These are phyloP conservation scores for Mystacides longicornis DNA, from an alignment of 2,888 invertebrate species.

Conservation along the genomic window DNA sequence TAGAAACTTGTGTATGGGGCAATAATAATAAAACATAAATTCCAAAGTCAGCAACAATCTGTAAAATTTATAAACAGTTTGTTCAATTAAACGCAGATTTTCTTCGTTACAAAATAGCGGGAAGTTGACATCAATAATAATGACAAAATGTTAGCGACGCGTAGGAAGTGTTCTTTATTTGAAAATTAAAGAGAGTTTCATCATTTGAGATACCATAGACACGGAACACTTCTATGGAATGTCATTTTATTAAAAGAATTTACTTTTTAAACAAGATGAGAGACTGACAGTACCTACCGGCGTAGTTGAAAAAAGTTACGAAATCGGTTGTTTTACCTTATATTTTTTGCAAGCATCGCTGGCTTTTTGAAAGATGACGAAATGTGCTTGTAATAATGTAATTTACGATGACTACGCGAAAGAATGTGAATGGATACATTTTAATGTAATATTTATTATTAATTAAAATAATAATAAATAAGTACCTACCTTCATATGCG, in stretches of 20 bases:
- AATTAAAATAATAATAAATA: conserved; percentile 1
- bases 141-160: neutral
- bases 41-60: too few relatives aligned
- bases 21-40: too few relatives aligned
- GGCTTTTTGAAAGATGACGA: conserved; percentile 20
- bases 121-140: neutral
- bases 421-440: conserved; percentile 23
- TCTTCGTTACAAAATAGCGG: too few relatives aligned
- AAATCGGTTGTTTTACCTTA: conserved; percentile 16
- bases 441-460: neutral
- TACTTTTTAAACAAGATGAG: too few relatives aligned
- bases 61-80: too few relatives aligned
- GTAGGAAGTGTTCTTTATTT: neutral
- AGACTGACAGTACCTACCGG: too few relatives aligned
- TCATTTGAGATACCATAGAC: neutral
- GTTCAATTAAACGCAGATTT: too few relatives aligned
- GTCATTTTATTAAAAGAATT: neutral
- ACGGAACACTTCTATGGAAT: neutral
- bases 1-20: too few relatives aligned
- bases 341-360: conserved; percentile 21
- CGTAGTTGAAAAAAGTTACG: conserved; percentile 2
- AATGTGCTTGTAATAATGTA: conserved; percentile 13
- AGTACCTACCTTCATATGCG: neutral
- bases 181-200: conserved; percentile 2
- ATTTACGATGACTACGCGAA: conserved; percentile 13